A percentile compares a stretch with the other conserved stretches of the same genome.
Conservation (phyloP, 2,888 invertebrate genomes). For the Scaptomyza parva region DNA sequence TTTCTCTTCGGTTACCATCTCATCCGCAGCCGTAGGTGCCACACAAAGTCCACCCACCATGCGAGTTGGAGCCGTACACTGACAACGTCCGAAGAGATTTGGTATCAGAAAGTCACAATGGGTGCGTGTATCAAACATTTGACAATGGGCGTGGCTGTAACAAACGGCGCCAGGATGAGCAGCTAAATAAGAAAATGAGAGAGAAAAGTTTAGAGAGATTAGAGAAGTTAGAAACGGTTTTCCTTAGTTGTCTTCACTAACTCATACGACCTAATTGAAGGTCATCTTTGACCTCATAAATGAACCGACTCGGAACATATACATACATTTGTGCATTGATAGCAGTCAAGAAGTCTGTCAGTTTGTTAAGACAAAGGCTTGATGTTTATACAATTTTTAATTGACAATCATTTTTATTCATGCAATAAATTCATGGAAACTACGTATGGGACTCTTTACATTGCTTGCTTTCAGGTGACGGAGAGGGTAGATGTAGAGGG, state of each 20-base stretch:
- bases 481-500: background rate
- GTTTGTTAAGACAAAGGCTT: background rate
- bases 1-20: conserved; percentile 34
- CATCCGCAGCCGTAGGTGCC: conserved; percentile 58
- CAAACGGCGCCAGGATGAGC: conserved; percentile 94
- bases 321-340: background rate
- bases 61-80: conserved; percentile 89
- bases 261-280: too few species aligned
- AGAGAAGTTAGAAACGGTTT: background rate
- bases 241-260: background rate
- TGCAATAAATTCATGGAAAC: background rate
- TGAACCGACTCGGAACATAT: too few species aligned
- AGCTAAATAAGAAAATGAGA: conserved; percentile 87
- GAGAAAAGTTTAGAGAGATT: background rate
- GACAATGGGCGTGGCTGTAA: conserved; percentile 95
- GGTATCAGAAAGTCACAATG: conserved; percentile 96
- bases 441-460: background rate
- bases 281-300: background rate
- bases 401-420: conserved; percentile 1
- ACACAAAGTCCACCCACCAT: conserved; percentile 89
- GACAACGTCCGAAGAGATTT: conserved; percentile 94
- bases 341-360: background rate
- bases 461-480: background rate
- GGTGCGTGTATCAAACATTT: conserved; percentile 92
- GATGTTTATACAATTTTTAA: background rate